A percentile compares a stretch with the other conserved stretches of the same genome.
Evolutionary conservation across 1,140 invertebrate genomes (phyloP).

Genomic region (Acromyrmex charruanus): DNA sequence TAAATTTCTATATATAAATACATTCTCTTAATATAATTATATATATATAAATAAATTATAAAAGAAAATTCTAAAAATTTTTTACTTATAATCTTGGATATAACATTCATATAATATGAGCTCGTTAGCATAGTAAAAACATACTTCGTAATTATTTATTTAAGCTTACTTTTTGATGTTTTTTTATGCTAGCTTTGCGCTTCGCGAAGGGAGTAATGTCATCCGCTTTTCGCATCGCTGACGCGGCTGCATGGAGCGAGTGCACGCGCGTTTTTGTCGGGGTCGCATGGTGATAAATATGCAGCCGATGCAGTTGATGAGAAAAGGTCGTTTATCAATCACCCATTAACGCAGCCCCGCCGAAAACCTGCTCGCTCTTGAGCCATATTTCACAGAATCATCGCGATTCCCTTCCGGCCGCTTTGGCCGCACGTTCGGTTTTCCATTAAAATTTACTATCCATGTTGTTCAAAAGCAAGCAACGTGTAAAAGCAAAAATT

Average conservation of each 20-base stretch:
- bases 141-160: neutral
- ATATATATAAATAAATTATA: neutral
- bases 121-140: slow-evolving; percentile 11
- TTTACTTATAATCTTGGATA: slow-evolving; percentile 3
- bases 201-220: slow-evolving; percentile 52
- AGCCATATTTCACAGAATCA: slow-evolving; percentile 77
- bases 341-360: slow-evolving; percentile 74
- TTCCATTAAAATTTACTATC: slow-evolving; percentile 73
- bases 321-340: slow-evolving; percentile 77
- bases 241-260: slow-evolving; percentile 45
- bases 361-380: slow-evolving; percentile 76
- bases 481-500: slow-evolving; percentile 35
- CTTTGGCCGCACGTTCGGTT: slow-evolving; percentile 60
- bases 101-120: slow-evolving; percentile 11
- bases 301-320: slow-evolving; percentile 76
- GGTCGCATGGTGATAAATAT: slow-evolving; percentile 73
- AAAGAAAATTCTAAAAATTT: neutral
- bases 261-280: slow-evolving; percentile 60
- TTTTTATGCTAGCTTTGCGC: slow-evolving; percentile 35
- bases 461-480: slow-evolving; percentile 55
- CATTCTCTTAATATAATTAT: neutral
- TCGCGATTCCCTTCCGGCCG: slow-evolving; percentile 70
- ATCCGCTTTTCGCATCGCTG: slow-evolving; percentile 66
- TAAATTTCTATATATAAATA: neutral
- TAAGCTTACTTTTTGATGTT: slow-evolving; percentile 13